Evolutionary conservation across 1,140 invertebrate species (phyloP), one percentile per base, ranked within the genome.

Genomic region (Drosophila suzukii): DNA sequence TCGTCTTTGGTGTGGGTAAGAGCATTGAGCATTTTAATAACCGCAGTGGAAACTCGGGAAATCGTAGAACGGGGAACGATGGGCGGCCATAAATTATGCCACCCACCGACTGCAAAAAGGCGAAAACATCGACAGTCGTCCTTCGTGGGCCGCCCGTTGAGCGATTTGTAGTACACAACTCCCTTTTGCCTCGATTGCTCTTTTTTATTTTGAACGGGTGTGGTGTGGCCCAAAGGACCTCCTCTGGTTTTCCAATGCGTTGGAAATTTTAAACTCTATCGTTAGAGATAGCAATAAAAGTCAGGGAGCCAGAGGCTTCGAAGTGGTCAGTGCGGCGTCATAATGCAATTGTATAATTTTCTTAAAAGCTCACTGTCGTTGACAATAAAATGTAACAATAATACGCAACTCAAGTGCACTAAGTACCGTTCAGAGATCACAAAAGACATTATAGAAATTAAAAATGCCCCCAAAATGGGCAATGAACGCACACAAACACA

Each of bases 11-110:
- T 74, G 47, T 60, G 82, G 68, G 84, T 88, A 84, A 89, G 81
- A 90, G 84, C 84, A 89, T 88, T 89, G 84, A 89, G 74, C 65
- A 89, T 90, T 89, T 89, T 89, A 89, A 89, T 89, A 89, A 89
- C 84, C 85, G 70, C 84, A 85, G 78, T 63, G 44, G 58, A 78
- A 78, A 30, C 24, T 34, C 50, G 41, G 46, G 36, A 30, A 54
- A n/a, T 5, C 27, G 36, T n/a, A 20, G 43, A 20, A 20, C 8
- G 56, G 50, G 75, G 24, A 57, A n/a, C 38, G 57, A 66, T 59
- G 72, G 73, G 77, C 68, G 62, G 66, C 81, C 55, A 89, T 89
- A 89, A 89, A 89, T 89, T 90, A 89, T 89, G 85, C 85, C 84
- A 89, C 85, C 84, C 85, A 90, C 77, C 68, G 67, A 56, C 74